Percentiles rank a stretch among this genome's conserved stretches.
Evolutionary conservation across 2,797 vertebrate species (phyloP).

Genomic region (Malurus leucopterus): DNA sequence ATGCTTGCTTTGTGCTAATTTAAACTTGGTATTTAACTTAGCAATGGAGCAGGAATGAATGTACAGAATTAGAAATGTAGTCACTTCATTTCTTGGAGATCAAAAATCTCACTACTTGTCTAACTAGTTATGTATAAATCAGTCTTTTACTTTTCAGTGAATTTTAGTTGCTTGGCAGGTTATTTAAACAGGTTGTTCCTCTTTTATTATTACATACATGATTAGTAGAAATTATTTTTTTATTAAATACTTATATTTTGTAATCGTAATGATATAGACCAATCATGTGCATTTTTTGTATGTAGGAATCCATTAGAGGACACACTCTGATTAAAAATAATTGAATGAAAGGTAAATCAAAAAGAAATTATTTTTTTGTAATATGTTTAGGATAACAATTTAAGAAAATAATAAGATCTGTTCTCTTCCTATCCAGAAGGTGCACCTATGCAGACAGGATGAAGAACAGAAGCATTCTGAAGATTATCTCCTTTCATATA

Average conservation of each 20-base stretch:
- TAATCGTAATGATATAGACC: slow-evolving; percentile 74
- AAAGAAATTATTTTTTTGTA: slow-evolving; percentile 78
- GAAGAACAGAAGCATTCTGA: slow-evolving; percentile 78
- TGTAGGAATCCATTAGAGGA: slow-evolving; percentile 82
- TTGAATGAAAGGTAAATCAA: slow-evolving; percentile 82
- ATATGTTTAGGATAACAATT: slow-evolving; percentile 69
- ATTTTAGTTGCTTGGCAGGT: slow-evolving; percentile 23
- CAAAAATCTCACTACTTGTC: background rate
- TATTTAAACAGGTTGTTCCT: slow-evolving; percentile 36
- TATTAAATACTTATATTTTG: slow-evolving; percentile 67
- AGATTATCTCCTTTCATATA: slow-evolving; percentile 81
- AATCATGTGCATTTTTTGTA: slow-evolving; percentile 81
- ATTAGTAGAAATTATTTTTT: slow-evolving; percentile 58
- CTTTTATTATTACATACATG: slow-evolving; percentile 43
- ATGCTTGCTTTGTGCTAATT: background rate
- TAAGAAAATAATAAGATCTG: slow-evolving; percentile 65
- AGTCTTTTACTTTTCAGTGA: background rate
- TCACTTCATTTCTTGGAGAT: background rate
- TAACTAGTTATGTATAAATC: slow-evolving; percentile 13
- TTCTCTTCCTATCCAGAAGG: slow-evolving; percentile 75
- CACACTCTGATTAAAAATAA: slow-evolving; percentile 83
- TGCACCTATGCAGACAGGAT: slow-evolving; percentile 73
- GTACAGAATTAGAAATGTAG: background rate
- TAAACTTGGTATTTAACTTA: background rate
- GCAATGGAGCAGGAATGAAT: background rate